phyloP scores from a whole-genome alignment of 2,113 vertebrate species.

The Isichthys henryi region DNA sequence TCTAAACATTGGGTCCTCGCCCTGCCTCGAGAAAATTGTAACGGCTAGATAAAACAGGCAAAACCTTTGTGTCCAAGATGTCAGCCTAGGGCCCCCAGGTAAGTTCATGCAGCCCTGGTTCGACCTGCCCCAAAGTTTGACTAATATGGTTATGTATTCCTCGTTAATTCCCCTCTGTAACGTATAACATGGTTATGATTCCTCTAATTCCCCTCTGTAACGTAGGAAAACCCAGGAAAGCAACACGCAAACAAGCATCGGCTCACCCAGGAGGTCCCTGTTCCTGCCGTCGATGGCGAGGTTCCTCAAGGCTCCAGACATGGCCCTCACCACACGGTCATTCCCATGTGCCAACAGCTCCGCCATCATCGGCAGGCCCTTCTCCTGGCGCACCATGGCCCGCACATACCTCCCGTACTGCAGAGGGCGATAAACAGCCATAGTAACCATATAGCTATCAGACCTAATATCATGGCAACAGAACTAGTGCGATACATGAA shows the following conservation, averaged over 20 bases:
- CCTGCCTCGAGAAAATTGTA: neutral
- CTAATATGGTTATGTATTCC: neutral
- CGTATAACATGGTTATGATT: neutral
- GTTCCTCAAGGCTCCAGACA: constrained; percentile 87
- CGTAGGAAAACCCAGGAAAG: neutral
- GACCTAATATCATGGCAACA: neutral
- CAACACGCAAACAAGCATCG: neutral
- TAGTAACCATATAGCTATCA: neutral
- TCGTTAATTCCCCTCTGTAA: too few species aligned
- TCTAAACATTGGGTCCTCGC: neutral
- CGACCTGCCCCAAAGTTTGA: neutral
- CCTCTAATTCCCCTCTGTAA: neutral
- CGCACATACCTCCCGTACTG: constrained; percentile 87
- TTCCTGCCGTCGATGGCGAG: constrained; percentile 86
- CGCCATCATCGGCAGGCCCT: constrained; percentile 79
- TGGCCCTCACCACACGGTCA: constrained; percentile 85
- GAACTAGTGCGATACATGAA: neutral
- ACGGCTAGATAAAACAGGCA: neutral
- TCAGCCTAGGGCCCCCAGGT: neutral
- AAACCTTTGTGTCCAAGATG: neutral
- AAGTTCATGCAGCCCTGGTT: neutral
- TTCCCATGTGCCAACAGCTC: constrained; percentile 78
- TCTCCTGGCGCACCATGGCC: constrained; percentile 77
- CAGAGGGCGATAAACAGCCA: neutral
- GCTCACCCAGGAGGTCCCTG: constrained; percentile 83